Percentiles rank a stretch among this genome's conserved stretches.
phyloP scores from a whole-genome alignment of 2,113 vertebrate genomes.

The Lophura nycthemera region DNA sequence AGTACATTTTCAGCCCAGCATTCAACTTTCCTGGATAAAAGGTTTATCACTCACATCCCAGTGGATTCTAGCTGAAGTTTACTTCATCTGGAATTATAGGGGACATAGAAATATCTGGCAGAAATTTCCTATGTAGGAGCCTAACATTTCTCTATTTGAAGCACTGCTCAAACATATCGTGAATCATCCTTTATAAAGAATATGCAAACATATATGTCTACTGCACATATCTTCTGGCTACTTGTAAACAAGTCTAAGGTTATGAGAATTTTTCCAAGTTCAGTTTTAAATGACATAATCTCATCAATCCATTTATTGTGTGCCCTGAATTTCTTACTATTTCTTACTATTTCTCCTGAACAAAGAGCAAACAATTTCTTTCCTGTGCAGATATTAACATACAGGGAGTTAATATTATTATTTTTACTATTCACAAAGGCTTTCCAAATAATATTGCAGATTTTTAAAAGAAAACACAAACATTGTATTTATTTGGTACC shows the following conservation, averaged over 20 bases:
- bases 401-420: not conserved
- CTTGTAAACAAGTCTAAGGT: not conserved
- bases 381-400: not conserved
- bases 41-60: not conserved
- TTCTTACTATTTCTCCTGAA: not conserved
- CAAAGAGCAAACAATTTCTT: not conserved
- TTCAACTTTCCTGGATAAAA: not conserved
- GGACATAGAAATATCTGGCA: not conserved
- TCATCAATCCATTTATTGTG: not conserved
- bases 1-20: not conserved
- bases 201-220: not conserved
- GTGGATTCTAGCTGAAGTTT: not conserved
- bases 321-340: not conserved
- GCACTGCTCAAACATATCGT: not conserved
- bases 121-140: not conserved
- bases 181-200: not conserved
- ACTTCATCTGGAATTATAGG: not conserved
- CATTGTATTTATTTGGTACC: constrained; percentile 38
- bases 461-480: constrained; percentile 23
- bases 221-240: not conserved
- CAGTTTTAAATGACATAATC: not conserved
- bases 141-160: not conserved
- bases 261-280: not conserved
- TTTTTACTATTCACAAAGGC: not conserved
- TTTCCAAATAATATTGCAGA: constrained; percentile 52